Base-by-base conservation (phyloP, 2,888 invertebrate species). In the Heliconius charithonia region DNA sequence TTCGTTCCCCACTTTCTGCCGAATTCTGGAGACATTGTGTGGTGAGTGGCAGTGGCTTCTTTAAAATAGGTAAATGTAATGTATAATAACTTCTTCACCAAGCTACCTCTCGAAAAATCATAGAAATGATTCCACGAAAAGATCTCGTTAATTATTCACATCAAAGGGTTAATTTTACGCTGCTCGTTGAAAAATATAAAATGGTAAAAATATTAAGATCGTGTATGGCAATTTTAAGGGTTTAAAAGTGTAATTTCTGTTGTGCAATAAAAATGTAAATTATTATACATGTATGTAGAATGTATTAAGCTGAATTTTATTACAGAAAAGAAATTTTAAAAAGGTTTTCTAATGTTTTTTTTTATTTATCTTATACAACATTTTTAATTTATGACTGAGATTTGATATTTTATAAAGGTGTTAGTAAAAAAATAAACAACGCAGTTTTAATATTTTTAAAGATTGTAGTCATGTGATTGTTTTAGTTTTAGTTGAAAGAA, bases 111-210 rank as follows among this genome's bases (percentile, higher is more conserved):
- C 37, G 29, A 56, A 72, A 29, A 37, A 72, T 37, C 37, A 41
- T 41, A 45, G 22, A 6, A 10, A 29, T 27, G 16, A 27, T 73
- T 73, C 27, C 25, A 41, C 27, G 37, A 74, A 74, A 37, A 63
- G 25, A 62, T 73, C 56, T 41, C 59, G 10, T 32, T 62, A 59
- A 37, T 63, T 67, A 67, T 67, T 73, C 63, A 79, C 73, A 32
- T 73, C 79, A 69, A 76, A 76, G 69, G 45, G 62, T 73, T 79
- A 79, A 79, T 79, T 79, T 72, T n/a, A 79, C 25, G 63, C 19
- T 29, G 76, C 59, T 25, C 16, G n/a, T 65, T n/a, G 56, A 45
- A 71, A 45, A 71, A 73, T 41, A 72, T 32, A 32, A 65, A 65
- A 72, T 13, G 59, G 16, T 59, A 16, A 59, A 32, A 72, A 72